Evolutionary conservation across 2,888 invertebrate genomes (phyloP), one percentile per base, ranked within the genome.

Genomic region (Thereva nobilitata): DNA sequence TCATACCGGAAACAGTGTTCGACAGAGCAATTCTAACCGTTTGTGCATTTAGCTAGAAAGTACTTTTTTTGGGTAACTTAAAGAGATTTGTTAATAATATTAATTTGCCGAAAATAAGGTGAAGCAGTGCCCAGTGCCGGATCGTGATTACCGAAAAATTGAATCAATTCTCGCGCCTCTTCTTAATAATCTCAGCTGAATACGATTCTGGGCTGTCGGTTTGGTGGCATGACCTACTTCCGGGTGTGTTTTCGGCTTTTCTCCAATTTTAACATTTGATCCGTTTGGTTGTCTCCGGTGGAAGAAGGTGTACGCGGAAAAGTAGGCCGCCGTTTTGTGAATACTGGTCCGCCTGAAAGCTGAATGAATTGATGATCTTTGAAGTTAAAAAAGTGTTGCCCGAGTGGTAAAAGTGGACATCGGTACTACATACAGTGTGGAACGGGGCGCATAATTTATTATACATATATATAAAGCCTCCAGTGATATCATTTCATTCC

Each of bases 1-100:
- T 71, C 72, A 70, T 61, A 61, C 54, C 44, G 66, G 70, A 69
- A 67, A 67, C 66, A 61, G 66, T 67, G 23, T 70, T 66, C 65
- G 68, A 70, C 71, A 66, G 69, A 44, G 59, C 38, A 59, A 59
- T 59, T 47, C 10, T 35, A 12, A 7, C 38, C 57, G 47, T 23
- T 59, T 59, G 47, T 47, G 10, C 23, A 6, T 59, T 8, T 38
- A 12, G 47, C 10, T 35, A 59, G 57, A 59, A 59, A 59, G 38
- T 2, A 23, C 23, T 23, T 23, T 23, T n/a, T 23, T 23, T 23
- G 23, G 23, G 23, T 23, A 23, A 2, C 23, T 23, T 23, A 23
- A 23, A 23, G 23, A 23, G 23, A 23, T 23, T 23, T 23, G 23
- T 2, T 23, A 23, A 23, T 23, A 2, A 23, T 23, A 23, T 23